A percentile compares a stretch with the other conserved stretches of the same genome.
Conservation (phyloP, 1,140 invertebrate genomes). For the Panagrolaimus sp. region DNA sequence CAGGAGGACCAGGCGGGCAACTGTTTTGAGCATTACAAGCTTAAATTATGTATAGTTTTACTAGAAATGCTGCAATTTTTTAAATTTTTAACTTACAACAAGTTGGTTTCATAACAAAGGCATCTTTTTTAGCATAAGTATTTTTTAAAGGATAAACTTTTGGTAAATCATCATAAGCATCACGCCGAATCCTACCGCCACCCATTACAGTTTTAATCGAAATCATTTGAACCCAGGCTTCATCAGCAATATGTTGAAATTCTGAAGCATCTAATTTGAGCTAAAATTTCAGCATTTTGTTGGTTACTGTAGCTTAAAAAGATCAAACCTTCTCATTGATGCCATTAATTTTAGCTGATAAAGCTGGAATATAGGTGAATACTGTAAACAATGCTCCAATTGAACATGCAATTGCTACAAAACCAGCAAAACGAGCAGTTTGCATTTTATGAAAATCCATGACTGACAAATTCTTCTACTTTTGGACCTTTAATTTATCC, state of each 20-base stretch:
- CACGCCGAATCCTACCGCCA: not conserved
- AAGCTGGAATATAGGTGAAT: constrained; percentile 45
- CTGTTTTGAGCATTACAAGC: constrained; percentile 41
- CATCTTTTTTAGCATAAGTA: constrained; percentile 46
- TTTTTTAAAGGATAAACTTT: constrained; percentile 53
- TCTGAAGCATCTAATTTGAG: constrained; percentile 51
- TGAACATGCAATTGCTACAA: constrained; percentile 42
- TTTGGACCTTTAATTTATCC: no score
- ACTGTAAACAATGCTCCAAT: constrained; percentile 36
- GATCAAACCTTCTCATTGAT: constrained; percentile 49
- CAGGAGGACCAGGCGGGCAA: constrained; percentile 35
- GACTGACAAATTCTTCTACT: no score
- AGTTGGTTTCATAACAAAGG: constrained; percentile 41
- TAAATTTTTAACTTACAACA: constrained; percentile 32
- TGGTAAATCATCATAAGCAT: constrained; percentile 36
- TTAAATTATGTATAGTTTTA: constrained; percentile 27
- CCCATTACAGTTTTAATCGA: constrained; percentile 20
- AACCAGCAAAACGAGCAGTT: constrained; percentile 37
- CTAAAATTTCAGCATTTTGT: constrained; percentile 20
- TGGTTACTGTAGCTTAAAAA: no score
- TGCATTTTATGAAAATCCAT: not conserved
- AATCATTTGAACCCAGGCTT: constrained; percentile 46
- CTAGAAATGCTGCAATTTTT: no score
- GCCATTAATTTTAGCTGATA: constrained; percentile 46
- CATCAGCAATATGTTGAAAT: constrained; percentile 47